phyloP scores from a whole-genome alignment of 2,888 invertebrate genomes.

The Campopleginae sp. region DNA sequence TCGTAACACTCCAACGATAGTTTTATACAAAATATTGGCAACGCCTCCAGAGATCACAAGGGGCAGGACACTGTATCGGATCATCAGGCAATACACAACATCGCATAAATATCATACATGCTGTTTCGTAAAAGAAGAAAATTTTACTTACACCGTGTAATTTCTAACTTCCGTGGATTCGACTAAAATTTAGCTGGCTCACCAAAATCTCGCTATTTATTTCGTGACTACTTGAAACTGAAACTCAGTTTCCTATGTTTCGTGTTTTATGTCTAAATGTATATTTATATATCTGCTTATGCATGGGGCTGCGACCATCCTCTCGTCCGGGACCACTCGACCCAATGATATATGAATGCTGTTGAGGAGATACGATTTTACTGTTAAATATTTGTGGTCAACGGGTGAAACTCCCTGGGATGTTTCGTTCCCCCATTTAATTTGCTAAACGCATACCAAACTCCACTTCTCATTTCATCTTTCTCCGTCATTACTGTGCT shows the following conservation, averaged over 20 bases:
- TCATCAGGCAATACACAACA: neutral
- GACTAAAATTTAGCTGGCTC: neutral
- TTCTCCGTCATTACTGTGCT: neutral
- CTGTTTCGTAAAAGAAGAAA: neutral
- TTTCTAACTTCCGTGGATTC: slow-evolving; percentile 48
- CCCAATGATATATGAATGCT: slow-evolving; percentile 43
- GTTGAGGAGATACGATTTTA: slow-evolving; percentile 53
- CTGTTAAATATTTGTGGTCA: slow-evolving; percentile 65
- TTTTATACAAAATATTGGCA: slow-evolving; percentile 60
- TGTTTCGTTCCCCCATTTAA: slow-evolving; percentile 6
- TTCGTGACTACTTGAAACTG: slow-evolving; percentile 24
- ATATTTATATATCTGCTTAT: neutral
- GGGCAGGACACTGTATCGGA: neutral
- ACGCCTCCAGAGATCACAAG: slow-evolving; percentile 2
- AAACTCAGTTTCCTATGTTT: slow-evolving; percentile 5
- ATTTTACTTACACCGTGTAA: neutral
- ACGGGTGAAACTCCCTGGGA: slow-evolving; percentile 35
- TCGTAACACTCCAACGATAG: slow-evolving; percentile 16
- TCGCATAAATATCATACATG: neutral
- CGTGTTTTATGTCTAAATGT: neutral
- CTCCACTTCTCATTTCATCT: neutral
- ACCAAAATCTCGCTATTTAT: slow-evolving; percentile 34
- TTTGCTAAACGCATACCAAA: slow-evolving; percentile 4
- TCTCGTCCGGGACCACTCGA: slow-evolving; percentile 10
- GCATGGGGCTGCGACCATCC: neutral